A percentile compares a stretch with the other conserved stretches of the same genome.
phyloP scores from a whole-genome alignment of 1,140 invertebrate genomes.

The Platyscapa corneri region DNA sequence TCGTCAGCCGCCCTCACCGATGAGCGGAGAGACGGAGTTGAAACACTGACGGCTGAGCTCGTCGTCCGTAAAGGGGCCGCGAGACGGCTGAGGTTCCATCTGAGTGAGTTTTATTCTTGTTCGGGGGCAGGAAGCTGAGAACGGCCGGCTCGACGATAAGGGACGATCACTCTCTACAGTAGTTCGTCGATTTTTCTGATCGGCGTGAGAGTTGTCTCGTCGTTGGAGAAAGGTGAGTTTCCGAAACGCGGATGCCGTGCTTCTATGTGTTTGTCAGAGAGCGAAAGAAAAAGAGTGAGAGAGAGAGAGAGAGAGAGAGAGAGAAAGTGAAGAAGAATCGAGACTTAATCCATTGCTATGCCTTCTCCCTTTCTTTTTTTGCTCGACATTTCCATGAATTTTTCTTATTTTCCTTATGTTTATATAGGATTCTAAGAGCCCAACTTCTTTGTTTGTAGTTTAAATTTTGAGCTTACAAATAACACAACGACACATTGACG shows the following conservation, averaged over 20 bases:
- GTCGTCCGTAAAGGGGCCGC: neutral
- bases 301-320: neutral
- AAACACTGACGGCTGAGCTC: neutral
- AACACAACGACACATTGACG: neutral
- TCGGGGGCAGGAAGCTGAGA: neutral
- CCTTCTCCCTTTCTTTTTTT: neutral
- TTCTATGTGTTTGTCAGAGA: neutral
- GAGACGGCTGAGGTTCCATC: neutral
- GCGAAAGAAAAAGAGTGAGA: neutral
- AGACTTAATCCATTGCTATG: neutral
- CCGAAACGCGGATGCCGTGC: neutral
- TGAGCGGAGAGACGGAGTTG: slow-evolving; percentile 31
- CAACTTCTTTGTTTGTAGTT: neutral
- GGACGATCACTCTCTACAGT: neutral
- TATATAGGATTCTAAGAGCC: too few relatives aligned
- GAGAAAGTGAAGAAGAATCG: neutral
- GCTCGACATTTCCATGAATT: neutral
- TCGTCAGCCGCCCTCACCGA: neutral
- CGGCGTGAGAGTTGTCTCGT: slow-evolving; percentile 39
- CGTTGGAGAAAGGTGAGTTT: slow-evolving; percentile 54
- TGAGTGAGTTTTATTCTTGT: slow-evolving; percentile 16
- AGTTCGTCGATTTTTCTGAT: slow-evolving; percentile 32
- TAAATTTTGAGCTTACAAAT: neutral
- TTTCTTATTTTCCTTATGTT: neutral
- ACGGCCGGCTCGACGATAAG: slow-evolving; percentile 18